These are phyloP conservation scores for Odontophorus gujanensis DNA, from an alignment of 2,113 vertebrate genomes.

Conservation along the genomic window DNA sequence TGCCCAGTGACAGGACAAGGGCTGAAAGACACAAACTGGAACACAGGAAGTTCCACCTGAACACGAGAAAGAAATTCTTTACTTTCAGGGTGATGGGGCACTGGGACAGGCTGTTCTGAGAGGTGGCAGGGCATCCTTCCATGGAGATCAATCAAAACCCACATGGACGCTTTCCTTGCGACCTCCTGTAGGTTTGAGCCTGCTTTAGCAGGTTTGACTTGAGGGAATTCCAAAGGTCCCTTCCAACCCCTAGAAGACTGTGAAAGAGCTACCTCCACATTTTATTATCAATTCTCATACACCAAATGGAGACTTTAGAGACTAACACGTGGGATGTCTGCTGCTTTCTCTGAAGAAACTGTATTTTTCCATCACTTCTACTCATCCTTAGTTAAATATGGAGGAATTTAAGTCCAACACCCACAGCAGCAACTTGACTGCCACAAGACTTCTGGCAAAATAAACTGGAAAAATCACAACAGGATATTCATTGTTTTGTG, in stretches of 20 bases:
- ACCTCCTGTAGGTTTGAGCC: background rate
- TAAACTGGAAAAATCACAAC: background rate
- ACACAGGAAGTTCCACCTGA: background rate
- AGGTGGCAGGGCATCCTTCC: background rate
- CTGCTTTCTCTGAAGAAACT: background rate
- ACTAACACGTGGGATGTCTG: fast-evolving
- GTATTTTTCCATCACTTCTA: background rate
- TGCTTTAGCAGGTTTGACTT: background rate
- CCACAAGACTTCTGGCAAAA: background rate
- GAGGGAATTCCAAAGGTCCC: background rate
- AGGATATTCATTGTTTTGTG: background rate
- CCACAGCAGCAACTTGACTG: background rate
- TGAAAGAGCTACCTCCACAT: background rate
- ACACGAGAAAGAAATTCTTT: too few species aligned
- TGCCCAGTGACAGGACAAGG: background rate
- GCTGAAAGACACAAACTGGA: background rate
- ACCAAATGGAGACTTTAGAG: background rate
- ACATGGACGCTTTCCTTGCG: background rate
- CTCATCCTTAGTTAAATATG: background rate
- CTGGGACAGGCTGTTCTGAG: background rate
- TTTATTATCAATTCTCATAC: background rate
- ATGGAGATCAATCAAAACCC: background rate
- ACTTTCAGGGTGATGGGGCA: too few species aligned
- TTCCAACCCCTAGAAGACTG: background rate
- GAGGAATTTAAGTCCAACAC: background rate